phyloP scores from a whole-genome alignment of 1,140 invertebrate genomes.

The Armadillidium nasatum region DNA sequence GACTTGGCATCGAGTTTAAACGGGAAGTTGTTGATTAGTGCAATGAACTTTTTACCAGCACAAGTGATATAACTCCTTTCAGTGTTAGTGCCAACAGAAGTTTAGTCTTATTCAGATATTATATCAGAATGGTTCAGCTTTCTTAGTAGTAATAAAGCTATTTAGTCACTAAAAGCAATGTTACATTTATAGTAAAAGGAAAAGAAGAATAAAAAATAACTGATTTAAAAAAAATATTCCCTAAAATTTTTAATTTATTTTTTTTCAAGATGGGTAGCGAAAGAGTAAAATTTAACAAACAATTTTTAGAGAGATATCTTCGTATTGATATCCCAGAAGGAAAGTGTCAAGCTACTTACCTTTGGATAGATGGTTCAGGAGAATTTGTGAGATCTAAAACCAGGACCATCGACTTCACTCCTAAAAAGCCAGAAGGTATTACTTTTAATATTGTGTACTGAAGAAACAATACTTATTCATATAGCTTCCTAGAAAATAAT shows the following conservation, averaged over 20 bases:
- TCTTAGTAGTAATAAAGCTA: too few relatives aligned
- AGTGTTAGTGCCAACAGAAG: too few relatives aligned
- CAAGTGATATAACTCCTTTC: too few relatives aligned
- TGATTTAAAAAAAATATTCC: neutral
- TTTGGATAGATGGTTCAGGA: slow-evolving; percentile 93
- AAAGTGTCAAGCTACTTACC: slow-evolving; percentile 76
- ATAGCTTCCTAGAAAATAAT: too few relatives aligned
- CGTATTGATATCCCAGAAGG: slow-evolving; percentile 69
- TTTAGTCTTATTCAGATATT: too few relatives aligned
- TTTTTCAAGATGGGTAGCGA: neutral
- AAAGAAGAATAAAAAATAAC: neutral
- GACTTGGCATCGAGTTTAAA: too few relatives aligned
- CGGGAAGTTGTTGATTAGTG: too few relatives aligned
- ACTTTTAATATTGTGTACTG: too few relatives aligned
- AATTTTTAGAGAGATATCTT: slow-evolving; percentile 57
- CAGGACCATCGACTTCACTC: slow-evolving; percentile 72
- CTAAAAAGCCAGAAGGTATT: slow-evolving; percentile 62
- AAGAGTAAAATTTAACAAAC: slow-evolving; percentile 13
- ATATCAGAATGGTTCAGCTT: too few relatives aligned
- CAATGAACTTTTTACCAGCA: too few relatives aligned
- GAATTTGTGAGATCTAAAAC: slow-evolving; percentile 84
- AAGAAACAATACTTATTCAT: too few relatives aligned
- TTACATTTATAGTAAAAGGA: neutral
- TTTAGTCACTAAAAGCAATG: neutral
- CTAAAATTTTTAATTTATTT: neutral